These are phyloP conservation scores for Hyposmocoma kahamanoa DNA, from an alignment of 1,140 invertebrate species.

Conservation along the genomic window DNA sequence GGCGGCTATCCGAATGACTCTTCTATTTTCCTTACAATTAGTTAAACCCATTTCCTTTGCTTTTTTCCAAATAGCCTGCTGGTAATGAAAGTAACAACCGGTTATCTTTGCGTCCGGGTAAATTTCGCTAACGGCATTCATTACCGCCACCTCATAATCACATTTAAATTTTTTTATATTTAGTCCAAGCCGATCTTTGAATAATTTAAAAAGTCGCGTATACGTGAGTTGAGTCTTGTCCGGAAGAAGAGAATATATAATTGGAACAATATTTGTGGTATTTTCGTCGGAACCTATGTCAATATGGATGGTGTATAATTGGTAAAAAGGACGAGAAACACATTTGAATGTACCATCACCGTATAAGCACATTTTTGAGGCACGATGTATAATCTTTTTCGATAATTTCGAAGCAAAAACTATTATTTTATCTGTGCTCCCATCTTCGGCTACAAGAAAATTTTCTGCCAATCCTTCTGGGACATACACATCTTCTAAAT, in stretches of 20 bases:
- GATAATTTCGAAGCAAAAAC: constrained; percentile 13
- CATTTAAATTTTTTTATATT: constrained; percentile 15
- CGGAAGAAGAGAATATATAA: constrained; percentile 15
- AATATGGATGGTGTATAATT: constrained; percentile 15
- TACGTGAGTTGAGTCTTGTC: constrained; percentile 17
- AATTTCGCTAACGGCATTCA: constrained; percentile 14
- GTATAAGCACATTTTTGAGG: constrained; percentile 1
- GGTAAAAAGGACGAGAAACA: constrained; percentile 18
- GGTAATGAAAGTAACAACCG: constrained; percentile 19
- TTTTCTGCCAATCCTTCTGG: constrained; percentile 15
- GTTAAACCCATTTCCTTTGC: not conserved
- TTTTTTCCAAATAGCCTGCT: constrained; percentile 16
- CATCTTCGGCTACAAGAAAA: constrained; percentile 14
- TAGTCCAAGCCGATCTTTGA: constrained; percentile 10
- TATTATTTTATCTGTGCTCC: constrained; percentile 14
- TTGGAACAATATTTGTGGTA: constrained; percentile 14
- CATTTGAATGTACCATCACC: constrained; percentile 19
- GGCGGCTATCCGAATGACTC: not conserved
- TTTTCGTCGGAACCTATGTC: constrained; percentile 9
- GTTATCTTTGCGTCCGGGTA: constrained; percentile 10
- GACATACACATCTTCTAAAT: not conserved
- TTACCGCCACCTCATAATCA: constrained; percentile 16
- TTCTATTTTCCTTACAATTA: not conserved
- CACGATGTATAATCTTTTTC: constrained; percentile 5
- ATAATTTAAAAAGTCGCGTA: constrained; percentile 8